Percentiles rank a stretch among this genome's conserved stretches.
Evolutionary conservation across 2,888 invertebrate genomes (phyloP).

Genomic region (Melipona beecheii): DNA sequence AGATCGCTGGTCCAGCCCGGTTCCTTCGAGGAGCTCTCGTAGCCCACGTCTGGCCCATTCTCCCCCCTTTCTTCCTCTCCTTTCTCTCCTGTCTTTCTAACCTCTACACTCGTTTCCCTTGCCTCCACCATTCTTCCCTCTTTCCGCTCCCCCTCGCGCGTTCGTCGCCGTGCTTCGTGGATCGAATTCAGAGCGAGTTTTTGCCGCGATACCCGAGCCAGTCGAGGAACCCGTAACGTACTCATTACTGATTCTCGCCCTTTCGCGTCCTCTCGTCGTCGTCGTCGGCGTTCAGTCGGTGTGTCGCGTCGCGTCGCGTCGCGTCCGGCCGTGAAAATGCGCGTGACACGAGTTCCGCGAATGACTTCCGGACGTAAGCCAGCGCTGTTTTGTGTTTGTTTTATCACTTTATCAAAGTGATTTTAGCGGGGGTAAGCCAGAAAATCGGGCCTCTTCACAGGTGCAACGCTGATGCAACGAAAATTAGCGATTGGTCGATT

Average conservation of each 20-base stretch:
- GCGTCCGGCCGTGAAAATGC: conserved; percentile 8
- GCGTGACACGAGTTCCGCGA: not conserved
- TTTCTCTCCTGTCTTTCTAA: conserved; percentile 8
- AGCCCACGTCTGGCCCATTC: conserved; percentile 26
- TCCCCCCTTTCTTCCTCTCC: conserved; percentile 20
- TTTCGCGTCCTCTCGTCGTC: conserved; percentile 52
- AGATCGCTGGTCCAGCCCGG: conserved; percentile 62
- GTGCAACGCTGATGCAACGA: too few relatives aligned
- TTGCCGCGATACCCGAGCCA: conserved; percentile 51
- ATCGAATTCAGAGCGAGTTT: conserved; percentile 73
- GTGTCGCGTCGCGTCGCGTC: not conserved
- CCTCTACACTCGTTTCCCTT: conserved; percentile 22
- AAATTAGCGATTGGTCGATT: too few relatives aligned
- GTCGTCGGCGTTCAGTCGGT: conserved; percentile 14
- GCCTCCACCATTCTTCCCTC: conserved; percentile 29
- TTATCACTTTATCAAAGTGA: too few relatives aligned
- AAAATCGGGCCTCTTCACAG: too few relatives aligned
- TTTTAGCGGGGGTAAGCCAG: too few relatives aligned
- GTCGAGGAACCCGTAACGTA: conserved; percentile 63
- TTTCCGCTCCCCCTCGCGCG: conserved; percentile 9
- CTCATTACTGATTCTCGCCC: conserved; percentile 72
- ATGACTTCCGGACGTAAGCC: not conserved
- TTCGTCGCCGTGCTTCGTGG: conserved; percentile 57
- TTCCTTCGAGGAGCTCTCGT: conserved; percentile 30
- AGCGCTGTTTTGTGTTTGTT: not conserved